A percentile compares a stretch with the other conserved stretches of the same genome.
These are phyloP conservation scores for Epinephelus cyanopodus DNA, from an alignment of 2,113 vertebrate genomes.

Conservation along the genomic window DNA sequence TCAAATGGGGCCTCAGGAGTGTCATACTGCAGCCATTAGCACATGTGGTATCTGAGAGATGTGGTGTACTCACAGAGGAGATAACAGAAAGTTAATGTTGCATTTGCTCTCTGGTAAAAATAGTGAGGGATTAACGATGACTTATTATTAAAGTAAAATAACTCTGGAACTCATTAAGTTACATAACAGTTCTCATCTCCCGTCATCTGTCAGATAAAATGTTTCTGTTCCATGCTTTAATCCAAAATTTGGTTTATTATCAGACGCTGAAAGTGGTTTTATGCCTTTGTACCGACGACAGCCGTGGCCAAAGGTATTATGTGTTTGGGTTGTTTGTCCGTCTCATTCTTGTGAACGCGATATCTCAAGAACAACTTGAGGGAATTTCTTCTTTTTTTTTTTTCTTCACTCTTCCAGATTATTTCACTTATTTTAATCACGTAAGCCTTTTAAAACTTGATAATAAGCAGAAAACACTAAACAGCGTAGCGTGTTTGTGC, in stretches of 20 bases:
- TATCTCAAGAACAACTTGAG: no score
- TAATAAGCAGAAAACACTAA: background rate
- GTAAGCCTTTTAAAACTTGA: background rate
- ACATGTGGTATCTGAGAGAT: constrained; percentile 9
- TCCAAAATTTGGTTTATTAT: background rate
- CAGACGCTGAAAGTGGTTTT: background rate
- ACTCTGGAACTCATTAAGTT: constrained; percentile 4
- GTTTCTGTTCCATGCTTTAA: background rate
- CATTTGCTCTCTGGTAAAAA: constrained; percentile 18
- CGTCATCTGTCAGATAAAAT: constrained; percentile 4
- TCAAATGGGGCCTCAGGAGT: background rate
- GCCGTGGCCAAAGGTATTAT: no score
- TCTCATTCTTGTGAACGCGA: no score
- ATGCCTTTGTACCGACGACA: no score
- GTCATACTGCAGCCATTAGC: constrained; percentile 12
- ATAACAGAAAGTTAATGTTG: background rate
- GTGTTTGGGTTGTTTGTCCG: no score
- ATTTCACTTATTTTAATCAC: background rate
- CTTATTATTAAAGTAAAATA: background rate
- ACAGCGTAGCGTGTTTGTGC: background rate
- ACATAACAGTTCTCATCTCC: constrained; percentile 15
- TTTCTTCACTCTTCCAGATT: background rate
- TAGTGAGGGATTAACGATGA: constrained; percentile 4
- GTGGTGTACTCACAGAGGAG: background rate
- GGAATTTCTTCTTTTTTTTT: background rate